These are phyloP conservation scores for Conger conger DNA, from an alignment of 2,113 vertebrate genomes.

Conservation along the genomic window DNA sequence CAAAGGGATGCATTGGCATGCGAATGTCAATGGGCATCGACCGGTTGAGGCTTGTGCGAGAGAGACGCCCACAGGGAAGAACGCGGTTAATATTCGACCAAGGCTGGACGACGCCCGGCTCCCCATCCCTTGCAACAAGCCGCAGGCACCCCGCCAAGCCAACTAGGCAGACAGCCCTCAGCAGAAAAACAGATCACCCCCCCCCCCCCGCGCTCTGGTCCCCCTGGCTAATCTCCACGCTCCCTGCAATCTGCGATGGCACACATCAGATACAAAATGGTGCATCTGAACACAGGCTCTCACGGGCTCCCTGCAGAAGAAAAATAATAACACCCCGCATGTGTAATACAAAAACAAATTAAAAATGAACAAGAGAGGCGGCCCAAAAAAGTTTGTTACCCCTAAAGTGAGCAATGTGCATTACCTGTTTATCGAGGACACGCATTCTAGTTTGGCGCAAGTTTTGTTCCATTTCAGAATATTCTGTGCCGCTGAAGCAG, in stretches of 20 bases:
- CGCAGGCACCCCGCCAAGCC: background rate
- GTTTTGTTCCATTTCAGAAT: background rate
- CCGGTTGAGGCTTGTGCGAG: background rate
- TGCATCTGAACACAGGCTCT: background rate
- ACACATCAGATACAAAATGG: background rate
- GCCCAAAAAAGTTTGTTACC: background rate
- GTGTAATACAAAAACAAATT: background rate
- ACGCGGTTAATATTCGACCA: background rate
- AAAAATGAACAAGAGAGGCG: background rate
- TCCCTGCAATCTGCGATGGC: background rate
- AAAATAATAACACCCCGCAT: background rate
- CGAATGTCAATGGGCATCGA: background rate
- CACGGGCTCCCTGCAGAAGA: background rate
- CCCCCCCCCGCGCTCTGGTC: background rate
- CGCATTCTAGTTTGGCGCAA: background rate
- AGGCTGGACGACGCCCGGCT: background rate
- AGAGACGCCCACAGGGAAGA: background rate
- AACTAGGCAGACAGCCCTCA: constrained; percentile 6
- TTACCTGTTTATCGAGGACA: background rate
- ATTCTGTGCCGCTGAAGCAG: background rate
- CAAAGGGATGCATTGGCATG: background rate
- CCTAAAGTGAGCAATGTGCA: background rate
- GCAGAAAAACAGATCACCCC: background rate
- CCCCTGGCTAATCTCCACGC: background rate
- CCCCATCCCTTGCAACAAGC: background rate